phyloP scores from a whole-genome alignment of 2,113 vertebrate genomes.

The Dendropsophus ebraccatus region DNA sequence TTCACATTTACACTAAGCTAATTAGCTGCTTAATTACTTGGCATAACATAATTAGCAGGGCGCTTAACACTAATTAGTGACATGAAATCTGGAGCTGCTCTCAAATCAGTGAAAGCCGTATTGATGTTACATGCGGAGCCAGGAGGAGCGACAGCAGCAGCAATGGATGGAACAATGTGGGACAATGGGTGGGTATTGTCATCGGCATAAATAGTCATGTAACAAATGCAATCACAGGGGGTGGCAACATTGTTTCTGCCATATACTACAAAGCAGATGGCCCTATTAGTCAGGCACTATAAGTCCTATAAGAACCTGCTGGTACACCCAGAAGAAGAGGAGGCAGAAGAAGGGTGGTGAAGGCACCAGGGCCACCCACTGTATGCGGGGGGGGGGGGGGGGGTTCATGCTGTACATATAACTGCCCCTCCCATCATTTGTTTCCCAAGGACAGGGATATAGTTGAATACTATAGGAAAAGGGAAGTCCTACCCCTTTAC shows the following conservation, averaged over 20 bases:
- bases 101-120: constrained; percentile 3
- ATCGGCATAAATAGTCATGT: background rate
- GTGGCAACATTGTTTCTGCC: background rate
- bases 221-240: background rate
- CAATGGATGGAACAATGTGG: background rate
- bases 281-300: too few species aligned
- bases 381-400: too few species aligned
- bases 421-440: too few species aligned
- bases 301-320: too few species aligned
- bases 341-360: too few species aligned
- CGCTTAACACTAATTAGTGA: constrained; percentile 74
- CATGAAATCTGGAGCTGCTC: constrained; percentile 60
- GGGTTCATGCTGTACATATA: too few species aligned
- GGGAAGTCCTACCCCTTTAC: too few species aligned
- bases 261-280: too few species aligned
- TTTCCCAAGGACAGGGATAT: too few species aligned
- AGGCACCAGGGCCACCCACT: too few species aligned
- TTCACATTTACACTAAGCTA: constrained; percentile 79
- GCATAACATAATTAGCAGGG: constrained; percentile 78
- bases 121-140: constrained; percentile 20
- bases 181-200: background rate
- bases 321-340: too few species aligned
- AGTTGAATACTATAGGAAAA: too few species aligned
- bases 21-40: constrained; percentile 85
- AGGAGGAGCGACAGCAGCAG: background rate